Percentiles rank a stretch among this genome's conserved stretches.
These are phyloP conservation scores for Eristalis pertinax DNA, from an alignment of 2,888 invertebrate genomes.

Conservation along the genomic window DNA sequence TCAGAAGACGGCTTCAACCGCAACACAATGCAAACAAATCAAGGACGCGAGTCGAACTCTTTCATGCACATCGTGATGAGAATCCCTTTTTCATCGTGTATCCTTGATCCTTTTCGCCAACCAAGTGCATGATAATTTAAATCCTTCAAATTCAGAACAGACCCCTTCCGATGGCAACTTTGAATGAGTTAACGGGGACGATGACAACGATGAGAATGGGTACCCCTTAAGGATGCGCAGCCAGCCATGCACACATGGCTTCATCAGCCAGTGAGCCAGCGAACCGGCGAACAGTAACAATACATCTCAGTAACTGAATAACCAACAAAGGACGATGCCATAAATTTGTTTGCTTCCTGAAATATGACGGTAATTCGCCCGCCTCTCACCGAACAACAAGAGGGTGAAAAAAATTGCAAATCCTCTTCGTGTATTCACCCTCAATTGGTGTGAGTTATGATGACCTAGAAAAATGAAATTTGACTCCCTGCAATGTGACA, in stretches of 20 bases:
- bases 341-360: not conserved
- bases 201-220: not conserved
- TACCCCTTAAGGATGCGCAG: not conserved
- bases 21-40: not conserved
- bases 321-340: not conserved
- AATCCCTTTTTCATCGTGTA: not conserved
- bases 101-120: not conserved
- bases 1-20: not conserved
- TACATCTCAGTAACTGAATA: not conserved
- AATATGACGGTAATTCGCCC: not conserved
- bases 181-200: not conserved
- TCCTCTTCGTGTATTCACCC: not conserved
- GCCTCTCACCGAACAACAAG: not conserved
- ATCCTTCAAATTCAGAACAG: not conserved
- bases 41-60: not conserved
- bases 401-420: not conserved
- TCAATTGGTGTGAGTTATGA: not conserved
- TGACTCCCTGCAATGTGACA: not conserved
- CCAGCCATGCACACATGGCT: not conserved
- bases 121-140: slow-evolving; percentile 3
- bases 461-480: not conserved
- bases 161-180: not conserved
- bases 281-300: not conserved
- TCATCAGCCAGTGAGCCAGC: not conserved
- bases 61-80: not conserved